Evolutionary conservation across 2,888 invertebrate genomes (phyloP), one percentile per base, ranked within the genome.

Genomic region (Mythimna albipuncta): DNA sequence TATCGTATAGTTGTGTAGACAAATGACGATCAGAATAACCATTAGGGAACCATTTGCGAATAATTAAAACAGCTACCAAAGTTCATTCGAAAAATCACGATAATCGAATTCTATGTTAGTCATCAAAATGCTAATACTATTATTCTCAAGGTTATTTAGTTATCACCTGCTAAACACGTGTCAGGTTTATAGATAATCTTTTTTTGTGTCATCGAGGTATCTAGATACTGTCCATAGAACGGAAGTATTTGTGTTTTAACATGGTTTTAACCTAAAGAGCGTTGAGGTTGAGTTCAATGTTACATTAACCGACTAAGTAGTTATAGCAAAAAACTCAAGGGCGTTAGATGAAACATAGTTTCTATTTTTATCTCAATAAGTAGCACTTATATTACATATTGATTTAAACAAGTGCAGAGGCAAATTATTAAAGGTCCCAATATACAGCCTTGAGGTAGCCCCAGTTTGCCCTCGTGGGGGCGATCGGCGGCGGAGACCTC

Each of bases 251-350:
- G 52, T 47, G 19, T 47, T 54, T 54, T 58, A 55, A 66, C 19
- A 19, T n/a, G 64, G 19, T 47, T 54, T 54, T 58, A 55, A 66
- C 19, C 21, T 19, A 67, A 19, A 61, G 35, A 44, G 10, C 16
- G n/a, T n/a, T 57, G 59, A 63, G 47, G 38, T 67, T 38, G 21
- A n/a, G 64, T 63, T 81, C 76, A 78, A 64, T 80, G 64, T 69
- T 58, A 68, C 41, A 35, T 59, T 80, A 65, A 62, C 44, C 63
- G 32, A 77, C 2, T 47, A 21, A 67, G 41, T 64, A 13, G 52
- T 26, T 67, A 52, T 13, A 59, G 63, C 63, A 64, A 69, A 66
- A 72, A 65, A 6, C 62, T 66, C 63, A 78, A 69, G 66, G 76
- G 44, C 44, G n/a, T 44, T 7, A 32, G 69, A 41, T 64, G 70